Base-by-base conservation (phyloP, 1,140 invertebrate genomes). In the Cydia strobilella region DNA sequence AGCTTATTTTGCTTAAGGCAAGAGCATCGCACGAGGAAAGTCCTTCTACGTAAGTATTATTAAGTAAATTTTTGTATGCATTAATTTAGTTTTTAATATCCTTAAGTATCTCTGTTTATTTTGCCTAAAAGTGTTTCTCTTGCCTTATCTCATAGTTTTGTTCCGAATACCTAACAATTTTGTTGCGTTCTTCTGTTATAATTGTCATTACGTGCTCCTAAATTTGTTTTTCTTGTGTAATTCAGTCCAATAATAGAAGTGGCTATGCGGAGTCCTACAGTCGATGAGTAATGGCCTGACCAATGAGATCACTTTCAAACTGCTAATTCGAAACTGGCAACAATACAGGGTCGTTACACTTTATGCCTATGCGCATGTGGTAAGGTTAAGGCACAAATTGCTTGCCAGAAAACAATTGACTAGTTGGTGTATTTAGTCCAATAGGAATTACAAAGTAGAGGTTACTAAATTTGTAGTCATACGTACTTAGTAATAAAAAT, bases 241-340 rank as follows among this genome's bases (percentile, higher is more conserved):
- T 66, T 69, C 31, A 35, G 27, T 69, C 65, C 65, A 69, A 69
- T 69, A 69, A 69, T 69, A 69, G 65, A 35, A 35, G 25, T 27
- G 18, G 65, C 65, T 69, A 39, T 42, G 65, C 35, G 59, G 73
- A 48, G 39, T 72, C 66, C 63, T 84, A 86, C 80, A 78, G 79
- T 79, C 81, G 81, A 87, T 90, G 86, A 90, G 82, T 88, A 90
- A 90, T 87, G 86, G 80, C 79, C 77, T 63, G 74, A 72, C 72
- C 54, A 75, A 86, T 90, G 88, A 90, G 86, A 87, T 90, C 88
- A 90, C 83, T 86, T 82, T 84, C 82, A 85, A 85, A 86, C 80
- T 85, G 84, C 82, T 87, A 88, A 88, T 88, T 90, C 80, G 77
- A 82, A 81, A 74, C 65, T 80, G 77, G 76, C 81, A 76, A 78